Conservation (phyloP, 2,888 invertebrate species). For the Orthonychiurus folsomi region DNA sequence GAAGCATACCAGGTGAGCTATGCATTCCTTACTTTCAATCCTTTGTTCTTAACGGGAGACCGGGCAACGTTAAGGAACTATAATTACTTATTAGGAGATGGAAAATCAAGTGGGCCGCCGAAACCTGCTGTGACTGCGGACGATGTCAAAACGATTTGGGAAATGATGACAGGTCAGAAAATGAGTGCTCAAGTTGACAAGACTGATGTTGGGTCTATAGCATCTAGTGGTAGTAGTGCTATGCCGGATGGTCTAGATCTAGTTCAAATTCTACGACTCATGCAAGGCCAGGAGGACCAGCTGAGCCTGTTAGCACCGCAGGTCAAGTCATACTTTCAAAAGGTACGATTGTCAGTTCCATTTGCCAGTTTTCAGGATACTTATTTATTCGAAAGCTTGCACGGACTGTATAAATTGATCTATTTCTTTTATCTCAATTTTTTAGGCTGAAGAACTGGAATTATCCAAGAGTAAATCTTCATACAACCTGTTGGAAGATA, state of each 20-base stretch:
- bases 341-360: no score
- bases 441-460: slow-evolving; percentile 36
- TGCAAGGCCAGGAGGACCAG: slow-evolving; percentile 33
- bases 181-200: slow-evolving; percentile 5
- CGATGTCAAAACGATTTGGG: slow-evolving; percentile 34
- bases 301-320: slow-evolving; percentile 32
- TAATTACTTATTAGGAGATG: no score
- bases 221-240: slow-evolving; percentile 16
- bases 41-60: no score
- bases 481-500: slow-evolving; percentile 28
- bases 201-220: slow-evolving; percentile 10
- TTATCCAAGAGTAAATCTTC: slow-evolving; percentile 27
- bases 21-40: no score
- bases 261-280: slow-evolving; percentile 28
- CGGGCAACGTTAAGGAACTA: no score
- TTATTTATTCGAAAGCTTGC: neutral
- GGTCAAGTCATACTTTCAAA: slow-evolving; percentile 31
- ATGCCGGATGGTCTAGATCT: slow-evolving; percentile 32
- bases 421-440: neutral
- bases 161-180: slow-evolving; percentile 23
- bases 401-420: neutral
- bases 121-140: slow-evolving; percentile 28
- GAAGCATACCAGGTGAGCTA: no score
- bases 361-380: no score
- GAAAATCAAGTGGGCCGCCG: neutral